Percentiles rank a stretch among this genome's conserved stretches.
Evolutionary conservation across 2,888 invertebrate genomes (phyloP).

Genomic region (Caenorhabditis panamensis): DNA sequence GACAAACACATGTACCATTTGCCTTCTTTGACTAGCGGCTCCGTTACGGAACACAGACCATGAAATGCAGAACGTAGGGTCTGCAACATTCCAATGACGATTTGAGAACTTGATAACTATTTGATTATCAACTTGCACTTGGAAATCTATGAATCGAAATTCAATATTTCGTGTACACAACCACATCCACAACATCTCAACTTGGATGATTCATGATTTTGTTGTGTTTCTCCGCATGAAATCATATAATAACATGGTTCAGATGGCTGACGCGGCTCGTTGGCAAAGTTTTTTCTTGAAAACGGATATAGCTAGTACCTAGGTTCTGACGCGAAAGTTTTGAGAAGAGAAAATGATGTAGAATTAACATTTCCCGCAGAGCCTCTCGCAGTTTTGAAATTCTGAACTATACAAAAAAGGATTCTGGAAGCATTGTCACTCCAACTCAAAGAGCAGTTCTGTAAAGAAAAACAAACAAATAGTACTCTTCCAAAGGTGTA

Average conservation of each 20-base stretch:
- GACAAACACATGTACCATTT: constrained; percentile 41
- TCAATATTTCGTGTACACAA: neutral
- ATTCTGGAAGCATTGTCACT: too few species aligned
- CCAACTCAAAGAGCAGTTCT: neutral
- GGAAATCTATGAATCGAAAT: too few species aligned
- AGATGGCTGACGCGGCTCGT: neutral
- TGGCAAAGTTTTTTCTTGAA: constrained; percentile 7
- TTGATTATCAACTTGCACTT: too few species aligned
- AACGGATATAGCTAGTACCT: constrained; percentile 21
- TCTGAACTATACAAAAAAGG: too few species aligned
- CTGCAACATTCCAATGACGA: neutral
- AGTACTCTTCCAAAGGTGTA: neutral
- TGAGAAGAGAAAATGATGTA: constrained; percentile 33
- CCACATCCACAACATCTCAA: constrained; percentile 24
- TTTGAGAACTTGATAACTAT: too few species aligned
- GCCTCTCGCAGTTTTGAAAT: neutral
- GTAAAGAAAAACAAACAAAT: neutral
- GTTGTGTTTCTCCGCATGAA: constrained; percentile 37
- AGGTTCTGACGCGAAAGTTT: constrained; percentile 6
- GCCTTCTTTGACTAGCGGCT: constrained; percentile 47
- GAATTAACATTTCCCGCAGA: neutral
- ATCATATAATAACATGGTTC: constrained; percentile 21
- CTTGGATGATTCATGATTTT: constrained; percentile 41
- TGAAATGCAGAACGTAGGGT: neutral
- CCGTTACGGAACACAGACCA: constrained; percentile 13